Evolutionary conservation across 2,888 invertebrate species (phyloP).

Genomic region (Pogonocherus hispidulus): DNA sequence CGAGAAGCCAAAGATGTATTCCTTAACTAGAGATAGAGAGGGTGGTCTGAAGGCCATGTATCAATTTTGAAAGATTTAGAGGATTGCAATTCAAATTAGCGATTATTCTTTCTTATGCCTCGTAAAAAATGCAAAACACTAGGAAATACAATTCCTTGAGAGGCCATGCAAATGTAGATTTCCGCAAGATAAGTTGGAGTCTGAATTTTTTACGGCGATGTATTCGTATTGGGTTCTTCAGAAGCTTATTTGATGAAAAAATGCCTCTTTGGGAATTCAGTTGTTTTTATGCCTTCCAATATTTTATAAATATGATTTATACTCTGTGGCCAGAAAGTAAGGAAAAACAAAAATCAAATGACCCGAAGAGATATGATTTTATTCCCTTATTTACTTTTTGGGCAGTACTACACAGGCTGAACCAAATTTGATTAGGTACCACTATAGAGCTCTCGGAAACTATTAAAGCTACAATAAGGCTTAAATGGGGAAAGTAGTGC

Average conservation of each 20-base stretch:
- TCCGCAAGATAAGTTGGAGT: constrained; percentile 41
- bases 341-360: too few relatives aligned
- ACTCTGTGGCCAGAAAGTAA: too few relatives aligned
- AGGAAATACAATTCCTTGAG: constrained; percentile 55
- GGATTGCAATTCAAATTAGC: constrained; percentile 67
- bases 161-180: constrained; percentile 54
- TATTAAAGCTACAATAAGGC: too few relatives aligned
- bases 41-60: constrained; percentile 55
- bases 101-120: constrained; percentile 60
- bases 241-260: constrained; percentile 20
- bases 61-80: constrained; percentile 66
- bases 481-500: too few relatives aligned
- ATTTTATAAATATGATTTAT: background rate
- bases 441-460: too few relatives aligned
- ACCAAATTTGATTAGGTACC: too few relatives aligned
- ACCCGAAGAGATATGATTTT: too few relatives aligned
- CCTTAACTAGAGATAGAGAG: constrained; percentile 12
- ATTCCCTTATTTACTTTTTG: too few relatives aligned
- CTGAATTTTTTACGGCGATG: constrained; percentile 33
- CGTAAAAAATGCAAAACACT: constrained; percentile 58
- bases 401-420: too few relatives aligned
- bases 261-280: background rate
- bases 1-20: background rate
- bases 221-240: constrained; percentile 13
- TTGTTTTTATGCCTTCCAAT: constrained; percentile 15